These are phyloP conservation scores for Dermochelys coriacea DNA, from an alignment of 2,797 vertebrate species.

Conservation along the genomic window DNA sequence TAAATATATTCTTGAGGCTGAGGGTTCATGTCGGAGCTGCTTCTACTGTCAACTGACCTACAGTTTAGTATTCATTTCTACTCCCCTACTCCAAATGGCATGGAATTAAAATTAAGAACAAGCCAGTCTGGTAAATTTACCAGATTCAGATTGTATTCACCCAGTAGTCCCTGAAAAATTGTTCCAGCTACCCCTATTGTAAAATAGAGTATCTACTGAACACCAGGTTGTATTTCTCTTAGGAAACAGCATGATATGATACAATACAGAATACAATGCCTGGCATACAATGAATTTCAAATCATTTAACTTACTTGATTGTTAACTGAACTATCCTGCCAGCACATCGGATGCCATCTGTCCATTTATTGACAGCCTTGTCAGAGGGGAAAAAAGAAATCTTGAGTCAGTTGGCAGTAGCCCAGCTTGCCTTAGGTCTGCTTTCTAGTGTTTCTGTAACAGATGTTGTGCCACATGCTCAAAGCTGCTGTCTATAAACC, in stretches of 20 bases:
- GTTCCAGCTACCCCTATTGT: constrained; percentile 48
- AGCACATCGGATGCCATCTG: constrained; percentile 79
- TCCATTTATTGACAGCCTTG: constrained; percentile 75
- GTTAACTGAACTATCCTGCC: constrained; percentile 69
- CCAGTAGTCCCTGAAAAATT: constrained; percentile 37
- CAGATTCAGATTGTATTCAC: constrained; percentile 33
- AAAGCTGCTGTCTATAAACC: constrained; percentile 69
- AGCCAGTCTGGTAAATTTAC: constrained; percentile 13
- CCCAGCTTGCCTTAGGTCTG: constrained; percentile 74
- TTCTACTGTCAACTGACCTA: neutral
- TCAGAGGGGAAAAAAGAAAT: constrained; percentile 46
- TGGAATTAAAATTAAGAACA: neutral
- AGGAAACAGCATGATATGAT: constrained; percentile 52
- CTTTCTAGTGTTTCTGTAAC: constrained; percentile 75
- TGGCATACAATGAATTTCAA: constrained; percentile 59
- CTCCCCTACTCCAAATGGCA: neutral
- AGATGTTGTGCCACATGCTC: constrained; percentile 80
- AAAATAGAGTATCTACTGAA: constrained; percentile 16
- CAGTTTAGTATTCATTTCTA: neutral
- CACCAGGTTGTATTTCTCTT: constrained; percentile 11
- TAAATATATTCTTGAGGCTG: neutral
- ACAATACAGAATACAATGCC: constrained; percentile 62
- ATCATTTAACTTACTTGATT: constrained; percentile 66
- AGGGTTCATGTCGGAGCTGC: neutral
- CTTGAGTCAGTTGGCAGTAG: constrained; percentile 71